These are phyloP conservation scores for Bothrops jararaca DNA, from an alignment of 2,113 vertebrate genomes.

Conservation along the genomic window DNA sequence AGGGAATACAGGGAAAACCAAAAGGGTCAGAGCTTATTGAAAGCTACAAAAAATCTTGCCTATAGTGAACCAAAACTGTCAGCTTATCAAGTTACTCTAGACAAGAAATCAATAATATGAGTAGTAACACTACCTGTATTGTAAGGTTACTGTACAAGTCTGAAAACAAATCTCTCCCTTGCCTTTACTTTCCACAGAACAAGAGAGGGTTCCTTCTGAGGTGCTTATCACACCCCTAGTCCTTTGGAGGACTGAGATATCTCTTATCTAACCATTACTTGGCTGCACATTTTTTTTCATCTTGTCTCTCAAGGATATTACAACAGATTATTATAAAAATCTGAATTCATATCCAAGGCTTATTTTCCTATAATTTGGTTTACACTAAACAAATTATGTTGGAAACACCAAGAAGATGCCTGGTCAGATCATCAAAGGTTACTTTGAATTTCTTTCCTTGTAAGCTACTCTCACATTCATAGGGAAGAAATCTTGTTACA, in stretches of 20 bases:
- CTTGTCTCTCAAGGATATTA: not conserved
- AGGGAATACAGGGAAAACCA: not conserved
- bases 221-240: not conserved
- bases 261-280: not conserved
- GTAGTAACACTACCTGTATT: not conserved
- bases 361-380: not conserved
- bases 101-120: not conserved
- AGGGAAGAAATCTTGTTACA: not conserved
- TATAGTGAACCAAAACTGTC: not conserved
- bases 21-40: not conserved
- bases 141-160: not conserved
- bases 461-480: not conserved
- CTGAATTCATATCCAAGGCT: not conserved
- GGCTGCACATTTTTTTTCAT: not conserved
- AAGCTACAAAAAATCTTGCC: not conserved
- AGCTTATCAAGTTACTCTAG: not conserved
- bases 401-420: not conserved
- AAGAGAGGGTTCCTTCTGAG: not conserved
- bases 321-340: not conserved
- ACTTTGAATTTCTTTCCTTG: not conserved
- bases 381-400: not conserved
- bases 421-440: not conserved
- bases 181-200: not conserved
- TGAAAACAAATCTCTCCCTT: not conserved
- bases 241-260: not conserved